phyloP scores from a whole-genome alignment of 1,140 invertebrate species.

The Microplitis demolitor region DNA sequence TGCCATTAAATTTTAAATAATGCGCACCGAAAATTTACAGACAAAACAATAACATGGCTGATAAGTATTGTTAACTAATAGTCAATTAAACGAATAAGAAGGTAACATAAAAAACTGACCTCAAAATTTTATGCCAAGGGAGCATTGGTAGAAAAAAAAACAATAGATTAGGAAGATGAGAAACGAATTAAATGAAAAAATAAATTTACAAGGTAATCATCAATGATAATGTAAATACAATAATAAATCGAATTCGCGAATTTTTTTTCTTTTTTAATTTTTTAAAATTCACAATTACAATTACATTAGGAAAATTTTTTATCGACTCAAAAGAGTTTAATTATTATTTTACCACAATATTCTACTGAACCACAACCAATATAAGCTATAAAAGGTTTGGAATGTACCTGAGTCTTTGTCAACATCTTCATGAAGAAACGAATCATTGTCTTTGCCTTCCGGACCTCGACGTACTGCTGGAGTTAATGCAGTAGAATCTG shows the following conservation, averaged over 20 bases:
- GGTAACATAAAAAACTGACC: slow-evolving; percentile 62
- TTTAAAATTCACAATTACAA: not conserved
- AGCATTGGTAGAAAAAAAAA: slow-evolving; percentile 51
- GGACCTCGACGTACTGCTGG: slow-evolving; percentile 69
- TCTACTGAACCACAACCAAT: slow-evolving; percentile 58
- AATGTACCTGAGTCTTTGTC: slow-evolving; percentile 65
- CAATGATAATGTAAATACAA: slow-evolving; percentile 3
- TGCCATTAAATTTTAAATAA: not conserved
- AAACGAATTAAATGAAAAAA: slow-evolving; percentile 15
- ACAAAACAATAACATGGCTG: not conserved
- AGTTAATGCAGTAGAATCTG: slow-evolving; percentile 61
- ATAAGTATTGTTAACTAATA: too few species aligned
- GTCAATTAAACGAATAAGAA: slow-evolving; percentile 56
- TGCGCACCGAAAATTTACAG: slow-evolving; percentile 5
- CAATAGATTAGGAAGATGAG: slow-evolving; percentile 48
- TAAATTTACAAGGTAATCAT: slow-evolving; percentile 22
- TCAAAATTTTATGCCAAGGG: slow-evolving; percentile 50
- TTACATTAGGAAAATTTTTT: not conserved
- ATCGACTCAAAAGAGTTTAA: slow-evolving; percentile 24
- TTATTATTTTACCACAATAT: slow-evolving; percentile 42
- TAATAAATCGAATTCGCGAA: not conserved
- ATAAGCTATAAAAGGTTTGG: slow-evolving; percentile 45
- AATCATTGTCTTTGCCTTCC: slow-evolving; percentile 79
- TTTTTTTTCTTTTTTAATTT: slow-evolving; percentile 14
- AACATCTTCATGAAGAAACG: slow-evolving; percentile 65